phyloP scores from a whole-genome alignment of 2,888 invertebrate species.

The Trachelus tabidus region DNA sequence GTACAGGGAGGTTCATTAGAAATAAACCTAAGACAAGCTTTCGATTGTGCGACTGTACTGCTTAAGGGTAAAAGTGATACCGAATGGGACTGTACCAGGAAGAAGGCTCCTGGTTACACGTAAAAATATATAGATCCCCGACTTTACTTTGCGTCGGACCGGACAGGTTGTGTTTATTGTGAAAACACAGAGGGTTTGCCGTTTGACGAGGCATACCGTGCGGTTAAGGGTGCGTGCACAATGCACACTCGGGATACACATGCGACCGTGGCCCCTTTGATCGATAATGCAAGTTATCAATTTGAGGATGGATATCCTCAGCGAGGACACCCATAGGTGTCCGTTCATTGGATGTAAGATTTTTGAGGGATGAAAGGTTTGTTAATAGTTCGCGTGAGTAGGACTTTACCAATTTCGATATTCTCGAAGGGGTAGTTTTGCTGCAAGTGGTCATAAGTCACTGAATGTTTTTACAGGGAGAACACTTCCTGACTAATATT shows the following conservation, averaged over 20 bases:
- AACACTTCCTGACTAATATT: background rate
- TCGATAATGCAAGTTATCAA: constrained; percentile 11
- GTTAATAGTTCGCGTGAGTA: background rate
- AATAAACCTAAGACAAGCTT: background rate
- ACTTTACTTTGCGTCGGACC: constrained; percentile 46
- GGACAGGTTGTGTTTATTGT: constrained; percentile 62
- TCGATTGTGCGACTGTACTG: background rate
- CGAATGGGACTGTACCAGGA: background rate
- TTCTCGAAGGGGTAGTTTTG: background rate
- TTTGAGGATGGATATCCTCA: background rate
- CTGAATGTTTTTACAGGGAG: background rate
- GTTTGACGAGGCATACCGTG: constrained; percentile 22
- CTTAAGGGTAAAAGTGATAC: background rate
- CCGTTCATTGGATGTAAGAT: background rate
- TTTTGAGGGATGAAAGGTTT: background rate
- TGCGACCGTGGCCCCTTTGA: constrained; percentile 1
- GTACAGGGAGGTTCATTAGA: background rate
- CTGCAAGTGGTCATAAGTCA: background rate
- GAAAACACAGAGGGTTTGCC: constrained; percentile 50
- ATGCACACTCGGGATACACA: constrained; percentile 13
- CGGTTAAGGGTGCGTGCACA: constrained; percentile 38
- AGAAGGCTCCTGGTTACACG: background rate
- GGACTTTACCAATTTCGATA: background rate
- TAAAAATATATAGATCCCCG: constrained; percentile 13
- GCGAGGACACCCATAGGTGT: background rate